Evolutionary conservation across 1,140 invertebrate species (phyloP), one percentile per base, ranked within the genome.

Genomic region (Orussus abietinus): DNA sequence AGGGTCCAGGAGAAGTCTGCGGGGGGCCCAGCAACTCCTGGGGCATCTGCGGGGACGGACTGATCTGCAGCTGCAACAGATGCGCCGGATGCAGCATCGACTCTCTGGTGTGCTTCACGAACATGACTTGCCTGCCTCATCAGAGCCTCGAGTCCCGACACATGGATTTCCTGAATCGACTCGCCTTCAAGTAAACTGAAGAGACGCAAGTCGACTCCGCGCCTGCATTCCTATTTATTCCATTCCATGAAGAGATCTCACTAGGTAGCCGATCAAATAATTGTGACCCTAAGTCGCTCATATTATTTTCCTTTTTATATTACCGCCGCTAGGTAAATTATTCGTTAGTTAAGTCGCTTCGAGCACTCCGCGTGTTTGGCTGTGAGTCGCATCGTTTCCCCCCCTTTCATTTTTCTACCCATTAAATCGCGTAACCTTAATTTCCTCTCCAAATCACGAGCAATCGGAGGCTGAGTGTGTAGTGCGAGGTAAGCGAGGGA

Each of bases 1-100:
- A 79, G 75, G 75, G 77, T 26, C 77, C 76, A 4, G 75, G 71
- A 12, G 64, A 78, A 21, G 41, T 52, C 18, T 79, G 77, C 45
- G 76, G 77, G 3, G 77, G 75, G 5, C 51, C 47, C 0, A 52
- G 53, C 5, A 57, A 72, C 31, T 44, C 62, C 7, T 63, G 63
- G 11, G 76, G 75, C 3, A 47, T 51, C 1, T 80, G 78, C 47
- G 77, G 74, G 26, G 76, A 76, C 3, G 77, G 77, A 15, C 57
- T 79, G 59, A 64, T 59, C 43, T 80, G 78, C 45, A 53, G 56
- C 32, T 68, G 77, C 47, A 66, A 74, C 21, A 62, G 53, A 38
- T 78, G 76, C 53, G 54, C 59, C 14, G 77, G 77, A 4, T 79
- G 77, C 55, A 75, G 72, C 35, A 42, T 60, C 0, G 50, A 60